Percentiles rank a stretch among this genome's conserved stretches.
Conservation (phyloP, 1,140 invertebrate species). For the Apocrypta bakeri region DNA sequence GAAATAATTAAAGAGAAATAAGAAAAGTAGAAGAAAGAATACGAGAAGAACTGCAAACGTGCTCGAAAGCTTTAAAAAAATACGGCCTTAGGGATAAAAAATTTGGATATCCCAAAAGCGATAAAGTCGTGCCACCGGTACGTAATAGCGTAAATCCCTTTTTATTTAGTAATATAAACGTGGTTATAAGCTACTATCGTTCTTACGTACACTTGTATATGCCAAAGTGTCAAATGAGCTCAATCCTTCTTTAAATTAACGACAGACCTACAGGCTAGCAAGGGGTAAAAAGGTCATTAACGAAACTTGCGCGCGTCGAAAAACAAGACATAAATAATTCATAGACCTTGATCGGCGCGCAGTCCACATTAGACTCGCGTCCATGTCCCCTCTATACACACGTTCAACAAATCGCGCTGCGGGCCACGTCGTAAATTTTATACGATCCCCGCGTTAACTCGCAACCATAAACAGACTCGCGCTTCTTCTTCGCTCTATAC, state of each 20-base stretch:
- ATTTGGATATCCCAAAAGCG: too few relatives aligned
- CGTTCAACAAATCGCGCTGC: slow-evolving; percentile 46
- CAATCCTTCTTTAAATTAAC: neutral
- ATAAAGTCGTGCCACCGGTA: too few relatives aligned
- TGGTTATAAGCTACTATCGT: too few relatives aligned
- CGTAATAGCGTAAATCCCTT: too few relatives aligned
- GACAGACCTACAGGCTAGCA: neutral
- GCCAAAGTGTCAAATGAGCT: neutral
- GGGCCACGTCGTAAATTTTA: slow-evolving; percentile 49
- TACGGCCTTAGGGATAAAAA: too few relatives aligned
- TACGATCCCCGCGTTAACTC: slow-evolving; percentile 37
- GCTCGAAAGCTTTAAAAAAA: too few relatives aligned
- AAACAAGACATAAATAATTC: slow-evolving; percentile 48
- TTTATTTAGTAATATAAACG: too few relatives aligned
- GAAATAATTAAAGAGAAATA: too few relatives aligned
- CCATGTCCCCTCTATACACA: slow-evolving; percentile 1
- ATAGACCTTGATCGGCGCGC: slow-evolving; percentile 32
- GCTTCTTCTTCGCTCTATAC: neutral
- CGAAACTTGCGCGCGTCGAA: slow-evolving; percentile 13
- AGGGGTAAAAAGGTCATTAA: slow-evolving; percentile 1
- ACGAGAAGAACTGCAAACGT: too few relatives aligned
- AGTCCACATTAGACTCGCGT: slow-evolving; percentile 26
- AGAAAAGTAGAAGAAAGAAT: too few relatives aligned
- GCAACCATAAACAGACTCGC: slow-evolving; percentile 10
- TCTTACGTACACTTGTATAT: too few relatives aligned